Evolutionary conservation across 2,797 vertebrate species (phyloP), one percentile per base, ranked within the genome.

Genomic region (Halcyon smyrnensis): DNA sequence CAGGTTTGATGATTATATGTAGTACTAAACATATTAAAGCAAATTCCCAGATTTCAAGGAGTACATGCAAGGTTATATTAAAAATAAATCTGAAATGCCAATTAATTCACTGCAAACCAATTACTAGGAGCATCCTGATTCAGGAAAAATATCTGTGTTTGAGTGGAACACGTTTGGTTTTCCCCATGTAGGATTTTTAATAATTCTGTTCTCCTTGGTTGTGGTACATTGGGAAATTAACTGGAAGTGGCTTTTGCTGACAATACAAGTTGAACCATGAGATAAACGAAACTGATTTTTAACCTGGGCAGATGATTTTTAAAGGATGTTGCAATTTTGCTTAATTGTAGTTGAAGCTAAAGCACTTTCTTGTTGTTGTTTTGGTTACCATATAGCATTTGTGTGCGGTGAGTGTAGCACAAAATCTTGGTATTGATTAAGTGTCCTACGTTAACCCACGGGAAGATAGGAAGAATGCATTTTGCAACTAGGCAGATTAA

Each of bases 1-100:
- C 8, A 23, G 45, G 84, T 91, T 96, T 94, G 90, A 84, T 87
- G 69, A 93, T 96, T 95, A 65, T 76, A 70, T 77, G 68, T 6
- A 37, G 34, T 46, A 20, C 71, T 77, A 60, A 84, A 89, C 70
- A 57, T 93, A 90, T 70, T 80, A 89, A 91, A 94, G 51, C 59
- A 79, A 93, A 90, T 91, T 64, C 59, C 54, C 56, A 73, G 64
- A 89, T 92, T 93, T 90, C 37, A 4, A 65, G 39, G 71, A 60
- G 68, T 74, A 53, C 73, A 15, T 83, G 60, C 81, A 64, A 79
- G 70, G 68, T 89, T 93, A 39, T 83, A 76, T 63, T 51, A 62
- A 84, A 94, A 91, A 34, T 60, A 92, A 84, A 78, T 93, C 53
- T 68, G 86, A 92, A 87, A 87, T 91, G 84, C 41, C 57, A 92